phyloP scores from a whole-genome alignment of 2,888 invertebrate species.

The Spatulosminthurus flaviceps region DNA sequence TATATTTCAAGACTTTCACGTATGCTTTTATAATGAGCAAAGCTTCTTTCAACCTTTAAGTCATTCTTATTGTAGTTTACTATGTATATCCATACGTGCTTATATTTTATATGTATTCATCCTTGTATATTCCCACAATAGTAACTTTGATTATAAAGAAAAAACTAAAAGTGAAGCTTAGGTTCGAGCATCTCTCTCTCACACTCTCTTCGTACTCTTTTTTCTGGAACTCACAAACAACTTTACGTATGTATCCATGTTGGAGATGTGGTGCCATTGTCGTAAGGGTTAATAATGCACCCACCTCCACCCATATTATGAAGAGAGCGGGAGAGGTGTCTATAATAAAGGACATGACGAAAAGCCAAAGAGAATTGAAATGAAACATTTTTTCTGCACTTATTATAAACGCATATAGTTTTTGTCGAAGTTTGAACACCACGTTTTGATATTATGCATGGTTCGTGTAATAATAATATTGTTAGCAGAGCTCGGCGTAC shows the following conservation, averaged over 20 bases:
- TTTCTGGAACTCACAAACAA: no score
- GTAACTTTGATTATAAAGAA: no score
- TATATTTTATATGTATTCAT: constrained; percentile 6
- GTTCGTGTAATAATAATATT: no score
- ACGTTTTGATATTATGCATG: no score
- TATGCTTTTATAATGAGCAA: constrained; percentile 36
- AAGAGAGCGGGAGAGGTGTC: background rate
- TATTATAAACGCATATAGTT: background rate
- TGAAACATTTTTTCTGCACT: background rate
- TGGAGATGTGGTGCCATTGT: background rate
- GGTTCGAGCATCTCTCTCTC: background rate
- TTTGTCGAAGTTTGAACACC: background rate
- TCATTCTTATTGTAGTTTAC: background rate
- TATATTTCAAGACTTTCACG: constrained; percentile 39
- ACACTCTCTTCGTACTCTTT: background rate
- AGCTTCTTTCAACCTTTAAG: constrained; percentile 34
- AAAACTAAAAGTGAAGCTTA: no score
- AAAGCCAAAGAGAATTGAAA: background rate
- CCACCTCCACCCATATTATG: background rate
- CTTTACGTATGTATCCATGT: no score
- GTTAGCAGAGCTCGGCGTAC: no score
- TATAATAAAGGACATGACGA: background rate
- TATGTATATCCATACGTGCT: constrained; percentile 15
- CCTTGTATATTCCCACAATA: background rate
- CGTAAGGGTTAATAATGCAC: background rate